Evolutionary conservation across 2,888 invertebrate genomes (phyloP).

Genomic region (Acronicta leporina): DNA sequence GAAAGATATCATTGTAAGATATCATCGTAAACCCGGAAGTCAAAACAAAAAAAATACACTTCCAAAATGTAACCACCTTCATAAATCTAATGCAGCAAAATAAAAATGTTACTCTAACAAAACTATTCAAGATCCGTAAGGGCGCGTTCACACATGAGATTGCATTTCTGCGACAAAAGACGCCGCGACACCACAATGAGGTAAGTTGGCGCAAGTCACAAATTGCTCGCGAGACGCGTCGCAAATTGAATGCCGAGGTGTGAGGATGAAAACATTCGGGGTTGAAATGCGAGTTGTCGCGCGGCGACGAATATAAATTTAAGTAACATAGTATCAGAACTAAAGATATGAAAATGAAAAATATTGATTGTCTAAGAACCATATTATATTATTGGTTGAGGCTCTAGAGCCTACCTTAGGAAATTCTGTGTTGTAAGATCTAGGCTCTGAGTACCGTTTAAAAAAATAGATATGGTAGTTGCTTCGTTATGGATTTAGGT

Average conservation of each 20-base stretch:
- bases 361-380: no score
- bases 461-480: no score
- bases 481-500: no score
- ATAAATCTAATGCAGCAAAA: background rate
- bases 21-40: no score
- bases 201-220: constrained; percentile 76
- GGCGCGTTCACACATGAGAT: constrained; percentile 53
- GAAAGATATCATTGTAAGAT: no score
- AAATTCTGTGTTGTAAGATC: no score
- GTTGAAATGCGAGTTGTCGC: background rate
- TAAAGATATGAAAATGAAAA: no score
- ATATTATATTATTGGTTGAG: no score
- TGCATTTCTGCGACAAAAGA: constrained; percentile 64
- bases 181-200: constrained; percentile 65
- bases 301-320: background rate
- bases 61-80: background rate
- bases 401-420: no score
- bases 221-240: constrained; percentile 79
- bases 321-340: no score
- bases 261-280: constrained; percentile 67
- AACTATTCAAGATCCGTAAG: constrained; percentile 48
- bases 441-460: no score
- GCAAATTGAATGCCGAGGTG: constrained; percentile 83
- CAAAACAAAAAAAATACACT: no score
- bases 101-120: constrained; percentile 4